phyloP scores from a whole-genome alignment of 1,140 invertebrate genomes.

The Paraescarpia echinospica region DNA sequence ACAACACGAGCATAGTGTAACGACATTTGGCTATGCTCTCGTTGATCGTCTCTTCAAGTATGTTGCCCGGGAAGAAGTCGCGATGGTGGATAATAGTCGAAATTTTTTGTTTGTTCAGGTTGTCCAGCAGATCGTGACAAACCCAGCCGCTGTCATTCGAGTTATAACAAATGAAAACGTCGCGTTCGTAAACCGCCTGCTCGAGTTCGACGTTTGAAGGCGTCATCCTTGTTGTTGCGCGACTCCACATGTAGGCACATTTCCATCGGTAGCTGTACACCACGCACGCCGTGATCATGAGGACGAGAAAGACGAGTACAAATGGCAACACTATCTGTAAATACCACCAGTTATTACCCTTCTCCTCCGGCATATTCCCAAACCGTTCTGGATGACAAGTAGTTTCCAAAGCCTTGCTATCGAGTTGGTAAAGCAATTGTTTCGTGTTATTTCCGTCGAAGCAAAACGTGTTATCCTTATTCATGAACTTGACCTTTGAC shows the following conservation, averaged over 20 bases:
- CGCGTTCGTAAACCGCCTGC: background rate
- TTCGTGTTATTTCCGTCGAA: background rate
- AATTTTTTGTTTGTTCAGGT: background rate
- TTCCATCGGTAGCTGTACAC: background rate
- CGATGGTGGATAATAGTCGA: slow-evolving; percentile 5
- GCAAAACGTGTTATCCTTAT: background rate
- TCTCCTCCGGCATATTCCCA: background rate
- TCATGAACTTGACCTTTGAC: background rate
- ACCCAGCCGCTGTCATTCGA: background rate
- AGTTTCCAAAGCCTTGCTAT: background rate
- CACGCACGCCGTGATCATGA: background rate
- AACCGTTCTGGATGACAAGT: background rate
- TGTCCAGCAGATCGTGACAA: background rate
- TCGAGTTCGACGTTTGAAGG: background rate
- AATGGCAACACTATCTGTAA: background rate
- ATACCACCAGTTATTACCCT: background rate
- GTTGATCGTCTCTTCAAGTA: background rate
- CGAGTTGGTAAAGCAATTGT: background rate
- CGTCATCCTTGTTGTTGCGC: too few species aligned
- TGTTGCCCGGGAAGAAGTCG: slow-evolving; percentile 5
- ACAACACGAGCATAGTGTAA: too few species aligned
- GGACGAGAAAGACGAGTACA: background rate
- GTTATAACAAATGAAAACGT: slow-evolving; percentile 4
- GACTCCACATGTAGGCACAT: background rate
- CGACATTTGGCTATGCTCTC: slow-evolving; percentile 24